These are phyloP conservation scores for Bambusicola thoracicus DNA, from an alignment of 2,113 vertebrate genomes.

Conservation along the genomic window DNA sequence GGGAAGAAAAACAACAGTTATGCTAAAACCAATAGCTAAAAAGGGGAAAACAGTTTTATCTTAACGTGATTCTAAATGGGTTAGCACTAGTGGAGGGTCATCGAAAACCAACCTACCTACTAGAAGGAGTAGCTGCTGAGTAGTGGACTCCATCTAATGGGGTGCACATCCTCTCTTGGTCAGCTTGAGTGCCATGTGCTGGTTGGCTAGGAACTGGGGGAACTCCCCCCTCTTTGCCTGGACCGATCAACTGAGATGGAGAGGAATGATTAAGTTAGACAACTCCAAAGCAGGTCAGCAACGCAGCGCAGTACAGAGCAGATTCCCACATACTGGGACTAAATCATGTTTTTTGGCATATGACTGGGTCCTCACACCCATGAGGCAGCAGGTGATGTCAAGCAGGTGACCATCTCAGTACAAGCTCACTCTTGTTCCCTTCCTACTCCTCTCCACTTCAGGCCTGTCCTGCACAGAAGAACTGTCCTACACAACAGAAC, in stretches of 20 bases:
- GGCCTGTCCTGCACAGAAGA: background rate
- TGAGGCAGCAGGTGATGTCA: background rate
- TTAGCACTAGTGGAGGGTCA: background rate
- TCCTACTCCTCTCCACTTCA: background rate
- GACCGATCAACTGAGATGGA: constrained; percentile 80
- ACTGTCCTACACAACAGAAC: background rate
- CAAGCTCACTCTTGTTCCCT: background rate
- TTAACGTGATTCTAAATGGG: background rate
- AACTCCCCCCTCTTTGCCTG: constrained; percentile 89
- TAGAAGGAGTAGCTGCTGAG: constrained; percentile 80
- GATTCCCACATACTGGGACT: background rate
- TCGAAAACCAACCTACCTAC: constrained; percentile 76
- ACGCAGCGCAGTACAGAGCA: background rate
- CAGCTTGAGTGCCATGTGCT: constrained; percentile 84
- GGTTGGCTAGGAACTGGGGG: constrained; percentile 82
- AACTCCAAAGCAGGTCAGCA: background rate
- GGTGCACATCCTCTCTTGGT: constrained; percentile 81
- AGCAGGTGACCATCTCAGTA: background rate
- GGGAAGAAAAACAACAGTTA: background rate
- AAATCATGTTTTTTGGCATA: background rate
- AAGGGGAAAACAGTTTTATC: background rate
- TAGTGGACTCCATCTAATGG: constrained; percentile 78
- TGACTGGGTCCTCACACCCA: background rate
- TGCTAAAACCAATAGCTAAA: background rate
- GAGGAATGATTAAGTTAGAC: background rate